Evolutionary conservation across 2,113 vertebrate genomes (phyloP), one percentile per base, ranked within the genome.

Genomic region (Ailurus styani): DNA sequence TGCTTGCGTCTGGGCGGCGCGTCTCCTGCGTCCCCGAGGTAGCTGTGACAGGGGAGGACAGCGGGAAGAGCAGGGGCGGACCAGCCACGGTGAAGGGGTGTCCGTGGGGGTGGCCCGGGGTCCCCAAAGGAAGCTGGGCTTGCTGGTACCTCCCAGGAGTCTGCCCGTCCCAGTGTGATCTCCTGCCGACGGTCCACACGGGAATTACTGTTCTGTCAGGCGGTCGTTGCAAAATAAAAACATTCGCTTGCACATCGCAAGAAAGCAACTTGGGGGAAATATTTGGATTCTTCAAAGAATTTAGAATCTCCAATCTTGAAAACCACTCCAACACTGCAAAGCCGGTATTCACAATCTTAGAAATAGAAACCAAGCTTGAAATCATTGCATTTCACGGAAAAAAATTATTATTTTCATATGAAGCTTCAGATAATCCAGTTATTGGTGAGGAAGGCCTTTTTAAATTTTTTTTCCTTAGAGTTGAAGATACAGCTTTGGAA

Each of bases 191-290:
- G 1, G 9, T 23, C 7, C 3, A 52, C 21, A n/a, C 8, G 0
- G 17, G 37, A 55, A 11, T 29, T 1, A 7, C 7, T 0, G 9
- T 27, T 5, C 47, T 7, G 10, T 31, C 2, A 8, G 54, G 7
- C 2, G 3, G 5, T 15, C 3, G 2, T 13, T 7, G 5, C 1
- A 3, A 45, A 52, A 47, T 17, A 34, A 23, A 47, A 29, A 15
- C 0, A 1, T 13, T 4, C 29, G 5, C 20, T 0, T 7, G 40
- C 21, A 11, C 18, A 0, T 3, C 2, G 21, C 42, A 9, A 1
- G 13, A 7, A 70, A 18, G 25, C 6, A 10, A 2, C 1, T 5
- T 7, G 1, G 20, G 42, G n/a, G 50, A 42, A 17, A 15, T 2
- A 4, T 25, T 7, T 10, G 20, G 77, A 15, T 18, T 70, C 68